phyloP scores from a whole-genome alignment of 2,797 vertebrate species.

The Lacerta viridis region DNA sequence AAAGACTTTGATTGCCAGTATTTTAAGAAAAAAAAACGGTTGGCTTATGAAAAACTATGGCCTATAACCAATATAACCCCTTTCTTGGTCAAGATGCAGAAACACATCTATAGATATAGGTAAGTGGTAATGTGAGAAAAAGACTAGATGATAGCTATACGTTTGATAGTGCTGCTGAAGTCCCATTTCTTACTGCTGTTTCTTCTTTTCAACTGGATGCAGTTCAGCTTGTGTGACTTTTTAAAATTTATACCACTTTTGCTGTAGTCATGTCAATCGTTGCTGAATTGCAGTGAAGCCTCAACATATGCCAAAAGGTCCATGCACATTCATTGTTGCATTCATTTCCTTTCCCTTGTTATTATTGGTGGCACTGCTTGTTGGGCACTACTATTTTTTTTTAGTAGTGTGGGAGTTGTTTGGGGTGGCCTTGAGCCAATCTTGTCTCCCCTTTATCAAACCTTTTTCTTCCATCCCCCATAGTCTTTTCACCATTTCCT shows the following conservation, averaged over 20 bases:
- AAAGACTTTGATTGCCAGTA: constrained; percentile 82
- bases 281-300: neutral
- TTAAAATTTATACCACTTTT: neutral
- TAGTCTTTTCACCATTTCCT: neutral
- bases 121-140: constrained; percentile 55
- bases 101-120: constrained; percentile 87
- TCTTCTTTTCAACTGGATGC: neutral
- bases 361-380: neutral
- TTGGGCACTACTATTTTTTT: neutral
- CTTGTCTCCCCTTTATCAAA: neutral
- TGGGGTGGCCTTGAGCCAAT: neutral
- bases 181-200: neutral
- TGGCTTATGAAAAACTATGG: constrained; percentile 55
- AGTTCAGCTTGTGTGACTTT: neutral
- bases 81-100: constrained; percentile 79
- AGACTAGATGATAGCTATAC: neutral
- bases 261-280: neutral
- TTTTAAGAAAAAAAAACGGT: constrained; percentile 63
- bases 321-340: neutral
- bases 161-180: neutral
- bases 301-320: neutral
- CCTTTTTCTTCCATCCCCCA: neutral
- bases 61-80: constrained; percentile 69
- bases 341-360: neutral
- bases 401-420: neutral